Conservation (phyloP, 64 coral and sea anemone genomes). For the Stichodactyla mertensii region DNA sequence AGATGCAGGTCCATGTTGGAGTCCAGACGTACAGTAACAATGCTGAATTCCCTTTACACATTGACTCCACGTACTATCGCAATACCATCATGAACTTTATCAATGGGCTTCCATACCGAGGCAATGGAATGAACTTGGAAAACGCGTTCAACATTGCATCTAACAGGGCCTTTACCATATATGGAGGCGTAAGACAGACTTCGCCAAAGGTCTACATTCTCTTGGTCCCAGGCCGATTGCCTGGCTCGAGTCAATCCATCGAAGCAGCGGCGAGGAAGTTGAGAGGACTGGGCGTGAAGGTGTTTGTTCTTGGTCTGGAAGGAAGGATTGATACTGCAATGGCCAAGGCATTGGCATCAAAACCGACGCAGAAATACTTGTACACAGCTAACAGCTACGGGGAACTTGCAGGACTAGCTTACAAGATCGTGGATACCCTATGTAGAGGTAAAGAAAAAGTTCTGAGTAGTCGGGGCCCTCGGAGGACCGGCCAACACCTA, state of each 20-base stretch:
- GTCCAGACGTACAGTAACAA: slow-evolving; percentile 25
- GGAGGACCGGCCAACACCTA: no score
- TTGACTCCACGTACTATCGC: slow-evolving; percentile 14
- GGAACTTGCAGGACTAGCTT: neutral
- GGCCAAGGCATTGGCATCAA: slow-evolving; percentile 1
- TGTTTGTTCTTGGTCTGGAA: slow-evolving; percentile 20
- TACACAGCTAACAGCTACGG: neutral
- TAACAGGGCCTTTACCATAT: slow-evolving; percentile 28
- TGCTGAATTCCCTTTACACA: slow-evolving; percentile 3
- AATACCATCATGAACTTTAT: neutral
- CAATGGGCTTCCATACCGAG: neutral
- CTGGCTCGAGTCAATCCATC: slow-evolving; percentile 1
- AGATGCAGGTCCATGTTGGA: slow-evolving; percentile 47
- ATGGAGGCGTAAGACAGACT: slow-evolving; percentile 44
- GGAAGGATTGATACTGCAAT: slow-evolving; percentile 14
- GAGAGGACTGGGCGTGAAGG: slow-evolving; percentile 33
- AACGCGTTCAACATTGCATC: slow-evolving; percentile 22
- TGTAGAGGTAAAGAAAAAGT: slow-evolving; percentile 35
- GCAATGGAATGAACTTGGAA: slow-evolving; percentile 16
- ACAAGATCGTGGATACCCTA: slow-evolving; percentile 20
- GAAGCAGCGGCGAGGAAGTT: slow-evolving; percentile 12
- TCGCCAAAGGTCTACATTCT: slow-evolving; percentile 39
- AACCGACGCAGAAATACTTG: slow-evolving; percentile 39
- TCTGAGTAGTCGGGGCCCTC: no score
- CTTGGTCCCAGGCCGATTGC: slow-evolving; percentile 14